Percentiles rank a stretch among this genome's conserved stretches.
Conservation (phyloP, 1,140 invertebrate species). For the Myzus persicae region DNA sequence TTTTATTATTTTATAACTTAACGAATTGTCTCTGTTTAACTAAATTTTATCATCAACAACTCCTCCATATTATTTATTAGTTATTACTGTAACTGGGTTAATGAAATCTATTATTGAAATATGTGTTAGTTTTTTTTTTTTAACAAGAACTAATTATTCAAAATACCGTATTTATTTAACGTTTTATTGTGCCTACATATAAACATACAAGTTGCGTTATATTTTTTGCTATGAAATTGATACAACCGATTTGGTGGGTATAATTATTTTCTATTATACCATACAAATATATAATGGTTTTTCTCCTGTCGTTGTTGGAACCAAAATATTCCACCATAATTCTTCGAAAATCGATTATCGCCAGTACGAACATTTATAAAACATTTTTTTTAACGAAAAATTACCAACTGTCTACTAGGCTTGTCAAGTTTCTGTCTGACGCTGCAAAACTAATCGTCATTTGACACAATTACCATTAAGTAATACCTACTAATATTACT, state of each 20-base stretch:
- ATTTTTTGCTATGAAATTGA: not conserved
- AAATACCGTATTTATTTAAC: too few species aligned
- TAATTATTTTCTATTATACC: not conserved
- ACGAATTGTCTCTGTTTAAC: not conserved
- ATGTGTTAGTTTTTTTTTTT: too few species aligned
- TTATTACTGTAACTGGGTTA: not conserved
- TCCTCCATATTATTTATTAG: not conserved
- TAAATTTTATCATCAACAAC: not conserved
- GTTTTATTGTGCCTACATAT: not conserved
- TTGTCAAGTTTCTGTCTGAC: not conserved
- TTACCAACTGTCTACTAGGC: not conserved
- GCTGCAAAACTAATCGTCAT: not conserved
- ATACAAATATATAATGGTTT: not conserved
- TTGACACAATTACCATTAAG: not conserved
- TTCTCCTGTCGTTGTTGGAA: too few species aligned
- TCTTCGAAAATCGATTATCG: constrained; percentile 13
- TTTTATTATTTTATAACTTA: not conserved
- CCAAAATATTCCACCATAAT: not conserved
- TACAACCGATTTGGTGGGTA: not conserved
- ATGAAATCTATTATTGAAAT: too few species aligned
- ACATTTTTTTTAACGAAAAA: not conserved
- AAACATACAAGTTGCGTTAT: not conserved
- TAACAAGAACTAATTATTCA: too few species aligned
- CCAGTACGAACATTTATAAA: not conserved
- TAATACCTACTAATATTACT: not conserved